Base-by-base conservation (phyloP, 2,113 vertebrate species). In the Steatornis caripensis region DNA sequence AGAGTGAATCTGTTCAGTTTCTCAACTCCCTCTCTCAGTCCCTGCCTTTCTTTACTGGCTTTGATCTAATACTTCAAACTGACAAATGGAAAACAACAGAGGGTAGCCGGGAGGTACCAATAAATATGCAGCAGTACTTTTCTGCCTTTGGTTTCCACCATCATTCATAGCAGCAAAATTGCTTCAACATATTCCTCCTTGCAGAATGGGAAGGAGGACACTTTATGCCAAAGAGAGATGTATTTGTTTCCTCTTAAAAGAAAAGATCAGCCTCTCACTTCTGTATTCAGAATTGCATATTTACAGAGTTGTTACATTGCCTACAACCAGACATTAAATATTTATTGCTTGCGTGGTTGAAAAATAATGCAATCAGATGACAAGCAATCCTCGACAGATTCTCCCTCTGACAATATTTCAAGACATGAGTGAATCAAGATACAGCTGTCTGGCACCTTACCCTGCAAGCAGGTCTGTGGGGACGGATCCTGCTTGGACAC, bases 281-380 rank as follows among this genome's bases (percentile, higher is more conserved):
- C 87, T 58, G 49, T 77, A 96, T 94, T 94, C 96, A 78, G 64
- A 90, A 92, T 74, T 0, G 1, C 76, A 72, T 84, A 94, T 94
- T 96, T 92, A 89, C 86, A 37, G 90, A 92, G 86, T 27, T 95
- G 72, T 87, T 95, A 97, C 69, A 87, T 78, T 7, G 92, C 94
- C 95, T 94, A 49, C 86, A 96, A 96, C 83, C 83, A 92, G 84
- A 78, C 61, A 96, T 96, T 82, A 96, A 97, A 96, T 96, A 97
- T 97, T 97, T 97, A 96, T 94, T 94, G 72, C 76, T 89, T 5
- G 2, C 91, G 89, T 76, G 61, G 83, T 76, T 97, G 91, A 97
- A 97, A 96, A 95, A 92, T 86, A 96, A 89, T 61, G 61, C 76
- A 96, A 84, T 94, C 83, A 84, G 72, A 69, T 90, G 86, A 90